A percentile compares a stretch with the other conserved stretches of the same genome.
phyloP scores from a whole-genome alignment of 2,113 vertebrate genomes.

The Salvator merianae region DNA sequence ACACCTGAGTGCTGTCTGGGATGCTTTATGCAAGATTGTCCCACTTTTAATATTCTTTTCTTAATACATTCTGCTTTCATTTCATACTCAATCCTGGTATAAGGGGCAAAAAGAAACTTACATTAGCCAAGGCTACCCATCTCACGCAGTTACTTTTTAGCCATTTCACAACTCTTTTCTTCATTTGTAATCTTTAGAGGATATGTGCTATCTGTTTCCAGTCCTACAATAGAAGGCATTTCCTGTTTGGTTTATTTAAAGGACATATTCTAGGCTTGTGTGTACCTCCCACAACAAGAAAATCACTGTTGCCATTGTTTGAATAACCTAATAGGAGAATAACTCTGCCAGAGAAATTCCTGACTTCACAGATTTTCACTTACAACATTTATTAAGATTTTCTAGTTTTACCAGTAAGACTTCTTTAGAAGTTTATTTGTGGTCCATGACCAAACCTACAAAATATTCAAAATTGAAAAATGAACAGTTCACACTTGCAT shows the following conservation, averaged over 20 bases:
- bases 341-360: neutral
- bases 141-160: neutral
- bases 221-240: neutral
- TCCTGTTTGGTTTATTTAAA: conserved; percentile 1
- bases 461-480: too few species aligned
- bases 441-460: too few species aligned
- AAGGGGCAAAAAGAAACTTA: neutral
- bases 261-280: neutral
- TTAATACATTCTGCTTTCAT: neutral
- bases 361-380: neutral
- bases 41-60: too few species aligned
- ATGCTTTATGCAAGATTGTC: too few species aligned
- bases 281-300: neutral
- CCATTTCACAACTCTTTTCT: neutral
- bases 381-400: too few species aligned
- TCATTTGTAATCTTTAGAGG: neutral
- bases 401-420: too few species aligned
- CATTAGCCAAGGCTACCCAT: neutral
- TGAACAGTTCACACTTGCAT: too few species aligned
- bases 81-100: neutral
- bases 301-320: neutral
- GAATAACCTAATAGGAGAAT: neutral
- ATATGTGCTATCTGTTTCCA: neutral
- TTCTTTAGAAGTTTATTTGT: too few species aligned
- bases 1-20: too few species aligned